Evolutionary conservation across 2,113 vertebrate genomes (phyloP).

Genomic region (Bufo gargarizans): DNA sequence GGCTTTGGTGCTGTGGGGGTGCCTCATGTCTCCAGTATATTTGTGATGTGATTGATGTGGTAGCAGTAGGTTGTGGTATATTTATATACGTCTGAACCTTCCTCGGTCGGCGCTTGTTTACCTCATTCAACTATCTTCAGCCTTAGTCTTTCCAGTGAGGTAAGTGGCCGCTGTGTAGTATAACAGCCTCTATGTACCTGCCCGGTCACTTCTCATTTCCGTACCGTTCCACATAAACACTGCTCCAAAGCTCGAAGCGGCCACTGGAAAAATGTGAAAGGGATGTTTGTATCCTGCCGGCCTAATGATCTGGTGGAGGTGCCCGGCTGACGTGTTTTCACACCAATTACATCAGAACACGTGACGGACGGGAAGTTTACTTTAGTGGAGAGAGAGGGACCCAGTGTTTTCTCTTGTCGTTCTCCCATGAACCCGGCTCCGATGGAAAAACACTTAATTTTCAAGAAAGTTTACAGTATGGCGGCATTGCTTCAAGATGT

Average conservation of each 20-base stretch:
- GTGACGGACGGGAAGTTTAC: background rate
- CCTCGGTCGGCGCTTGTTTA: background rate
- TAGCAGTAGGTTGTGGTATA: no score
- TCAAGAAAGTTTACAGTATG: background rate
- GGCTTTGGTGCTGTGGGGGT: no score
- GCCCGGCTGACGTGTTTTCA: background rate
- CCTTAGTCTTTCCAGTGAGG: slow-evolving; percentile 36
- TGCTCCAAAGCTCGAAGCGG: background rate
- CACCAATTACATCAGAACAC: background rate
- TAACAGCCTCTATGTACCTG: background rate
- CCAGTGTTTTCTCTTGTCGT: background rate
- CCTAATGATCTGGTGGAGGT: slow-evolving; percentile 34
- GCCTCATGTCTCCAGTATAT: no score
- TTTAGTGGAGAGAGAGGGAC: background rate
- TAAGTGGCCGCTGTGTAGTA: background rate
- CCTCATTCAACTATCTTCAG: slow-evolving; percentile 10
- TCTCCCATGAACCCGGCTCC: background rate
- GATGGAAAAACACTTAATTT: background rate
- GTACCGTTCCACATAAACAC: background rate
- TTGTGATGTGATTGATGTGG: no score
- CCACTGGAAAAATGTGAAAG: slow-evolving; percentile 32
- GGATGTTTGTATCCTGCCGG: slow-evolving; percentile 15
- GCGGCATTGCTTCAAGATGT: background rate
- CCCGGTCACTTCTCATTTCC: slow-evolving; percentile 31
- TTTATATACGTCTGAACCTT: no score